These are phyloP conservation scores for Galagoides demidoff DNA, from an alignment of 2,797 vertebrate species.

Conservation along the genomic window DNA sequence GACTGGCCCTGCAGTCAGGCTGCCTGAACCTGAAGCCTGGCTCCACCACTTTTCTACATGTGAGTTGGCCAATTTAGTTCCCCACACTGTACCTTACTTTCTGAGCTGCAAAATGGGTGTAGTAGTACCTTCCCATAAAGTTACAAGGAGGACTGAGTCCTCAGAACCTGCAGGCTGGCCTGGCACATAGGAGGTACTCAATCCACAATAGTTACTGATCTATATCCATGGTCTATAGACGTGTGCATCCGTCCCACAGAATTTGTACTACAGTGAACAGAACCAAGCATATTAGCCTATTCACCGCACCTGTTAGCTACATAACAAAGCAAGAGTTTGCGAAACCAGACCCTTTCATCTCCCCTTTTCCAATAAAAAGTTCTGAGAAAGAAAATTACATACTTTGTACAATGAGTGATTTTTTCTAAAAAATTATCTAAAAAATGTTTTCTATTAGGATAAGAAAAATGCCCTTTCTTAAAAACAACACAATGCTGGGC, in stretches of 20 bases:
- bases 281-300: not conserved
- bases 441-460: not conserved
- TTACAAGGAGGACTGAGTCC: not conserved
- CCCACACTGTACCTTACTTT: not conserved
- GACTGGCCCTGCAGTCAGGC: not conserved
- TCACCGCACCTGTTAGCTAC: not conserved
- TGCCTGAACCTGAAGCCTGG: not conserved
- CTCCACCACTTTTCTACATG: not conserved
- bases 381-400: not conserved
- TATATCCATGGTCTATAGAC: not conserved
- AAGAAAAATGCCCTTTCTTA: constrained; percentile 22
- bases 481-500: not conserved
- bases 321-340: not conserved
- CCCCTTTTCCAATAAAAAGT: not conserved
- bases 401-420: not conserved
- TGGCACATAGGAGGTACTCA: not conserved
- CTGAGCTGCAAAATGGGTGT: not conserved
- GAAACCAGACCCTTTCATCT: not conserved
- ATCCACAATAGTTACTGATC: not conserved
- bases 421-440: not conserved
- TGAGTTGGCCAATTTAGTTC: not conserved
- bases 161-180: not conserved
- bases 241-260: not conserved
- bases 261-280: not conserved
- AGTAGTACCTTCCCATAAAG: not conserved